phyloP scores from a whole-genome alignment of 2,888 invertebrate species.

The Oscheius onirici region DNA sequence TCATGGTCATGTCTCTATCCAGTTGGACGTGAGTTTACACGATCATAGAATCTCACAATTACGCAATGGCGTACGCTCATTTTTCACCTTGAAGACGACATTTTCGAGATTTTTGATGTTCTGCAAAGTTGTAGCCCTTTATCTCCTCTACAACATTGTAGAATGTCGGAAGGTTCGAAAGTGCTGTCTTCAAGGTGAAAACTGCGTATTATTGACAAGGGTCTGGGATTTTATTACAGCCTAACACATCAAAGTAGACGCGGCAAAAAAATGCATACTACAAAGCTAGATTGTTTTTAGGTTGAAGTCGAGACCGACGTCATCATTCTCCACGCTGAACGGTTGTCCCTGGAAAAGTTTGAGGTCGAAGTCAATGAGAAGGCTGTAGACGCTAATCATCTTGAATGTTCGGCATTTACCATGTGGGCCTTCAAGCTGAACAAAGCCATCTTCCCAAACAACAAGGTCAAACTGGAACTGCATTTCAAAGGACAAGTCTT shows the following conservation, averaged over 20 bases:
- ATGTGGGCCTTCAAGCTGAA: slow-evolving; percentile 16
- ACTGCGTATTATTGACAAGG: not conserved
- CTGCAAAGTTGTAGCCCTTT: not conserved
- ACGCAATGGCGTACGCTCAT: too few species aligned
- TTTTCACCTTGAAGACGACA: too few species aligned
- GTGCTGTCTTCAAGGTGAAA: not conserved
- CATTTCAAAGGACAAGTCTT: slow-evolving; percentile 37
- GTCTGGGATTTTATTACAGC: not conserved
- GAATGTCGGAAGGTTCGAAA: too few species aligned
- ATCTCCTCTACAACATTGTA: too few species aligned
- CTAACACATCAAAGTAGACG: not conserved
- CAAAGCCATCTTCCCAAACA: not conserved
- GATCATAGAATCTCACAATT: too few species aligned
- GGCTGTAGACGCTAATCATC: slow-evolving; percentile 41
- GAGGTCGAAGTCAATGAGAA: slow-evolving; percentile 28
- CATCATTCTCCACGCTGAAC: slow-evolving; percentile 27
- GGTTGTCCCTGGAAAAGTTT: slow-evolving; percentile 37
- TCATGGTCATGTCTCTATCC: slow-evolving; percentile 46
- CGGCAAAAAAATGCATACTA: too few species aligned
- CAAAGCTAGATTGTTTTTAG: too few species aligned
- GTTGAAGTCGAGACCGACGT: slow-evolving; percentile 14
- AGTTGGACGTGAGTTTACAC: slow-evolving; percentile 36
- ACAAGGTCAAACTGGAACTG: slow-evolving; percentile 15
- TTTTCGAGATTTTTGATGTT: too few species aligned
- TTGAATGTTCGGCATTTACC: slow-evolving; percentile 21